A percentile compares a stretch with the other conserved stretches of the same genome.
Evolutionary conservation across 2,888 invertebrate species (phyloP).

Genomic region (Xestia rhomboidea): DNA sequence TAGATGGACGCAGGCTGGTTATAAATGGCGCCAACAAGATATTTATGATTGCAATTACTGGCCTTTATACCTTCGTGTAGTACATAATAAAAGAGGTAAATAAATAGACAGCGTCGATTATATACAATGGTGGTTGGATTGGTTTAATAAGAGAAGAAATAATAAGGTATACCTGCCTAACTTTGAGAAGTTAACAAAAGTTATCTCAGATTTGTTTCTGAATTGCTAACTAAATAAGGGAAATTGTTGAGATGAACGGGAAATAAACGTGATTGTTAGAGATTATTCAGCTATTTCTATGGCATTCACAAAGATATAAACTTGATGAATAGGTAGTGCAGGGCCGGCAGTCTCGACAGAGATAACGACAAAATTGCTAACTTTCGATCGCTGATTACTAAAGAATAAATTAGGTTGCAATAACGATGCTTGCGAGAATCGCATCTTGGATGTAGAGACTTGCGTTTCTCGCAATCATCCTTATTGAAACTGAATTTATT

Average conservation of each 20-base stretch:
- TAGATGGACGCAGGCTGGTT: constrained; percentile 77
- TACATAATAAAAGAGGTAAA: constrained; percentile 62
- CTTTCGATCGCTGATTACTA: too few relatives aligned
- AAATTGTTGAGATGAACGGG: not conserved
- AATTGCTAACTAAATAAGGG: not conserved
- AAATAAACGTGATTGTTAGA: not conserved
- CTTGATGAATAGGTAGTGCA: not conserved
- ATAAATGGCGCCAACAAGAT: constrained; percentile 82
- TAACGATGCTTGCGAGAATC: too few relatives aligned
- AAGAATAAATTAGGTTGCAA: too few relatives aligned
- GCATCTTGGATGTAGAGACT: too few relatives aligned
- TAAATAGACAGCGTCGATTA: constrained; percentile 50
- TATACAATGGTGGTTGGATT: constrained; percentile 24
- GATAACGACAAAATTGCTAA: too few relatives aligned
- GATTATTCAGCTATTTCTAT: not conserved
- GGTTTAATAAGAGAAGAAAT: constrained; percentile 17
- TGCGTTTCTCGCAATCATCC: too few relatives aligned
- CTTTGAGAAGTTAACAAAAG: constrained; percentile 5
- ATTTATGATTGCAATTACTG: constrained; percentile 87
- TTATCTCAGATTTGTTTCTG: not conserved
- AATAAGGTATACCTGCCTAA: not conserved
- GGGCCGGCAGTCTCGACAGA: too few relatives aligned
- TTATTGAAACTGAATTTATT: too few relatives aligned
- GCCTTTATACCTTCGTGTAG: constrained; percentile 68
- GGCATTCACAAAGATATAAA: not conserved